Conservation (phyloP, 2,888 invertebrate species). For the Trissonchulus latispiculum region DNA sequence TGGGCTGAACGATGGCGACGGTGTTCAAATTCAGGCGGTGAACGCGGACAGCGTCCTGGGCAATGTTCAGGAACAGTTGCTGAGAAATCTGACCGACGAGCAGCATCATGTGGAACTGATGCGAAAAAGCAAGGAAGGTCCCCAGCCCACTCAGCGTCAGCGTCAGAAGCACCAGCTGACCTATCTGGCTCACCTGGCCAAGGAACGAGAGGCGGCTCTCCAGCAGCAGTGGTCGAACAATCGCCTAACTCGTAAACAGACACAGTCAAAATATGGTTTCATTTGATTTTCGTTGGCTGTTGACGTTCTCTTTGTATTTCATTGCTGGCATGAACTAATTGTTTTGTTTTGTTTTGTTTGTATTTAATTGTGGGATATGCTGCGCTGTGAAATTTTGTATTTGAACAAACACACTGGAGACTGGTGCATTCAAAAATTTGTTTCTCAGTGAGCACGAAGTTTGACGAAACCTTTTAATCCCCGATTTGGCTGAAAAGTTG, state of each 20-base stretch:
- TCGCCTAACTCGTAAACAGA: constrained; percentile 68
- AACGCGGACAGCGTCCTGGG: constrained; percentile 9
- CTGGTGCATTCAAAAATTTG: too few relatives aligned
- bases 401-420: too few relatives aligned
- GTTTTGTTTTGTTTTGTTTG: too few relatives aligned
- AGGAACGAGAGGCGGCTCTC: constrained; percentile 81
- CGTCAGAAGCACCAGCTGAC: constrained; percentile 14
- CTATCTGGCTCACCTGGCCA: constrained; percentile 55
- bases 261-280: constrained; percentile 93
- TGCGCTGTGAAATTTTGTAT: too few relatives aligned
- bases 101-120: not conserved
- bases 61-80: constrained; percentile 1
- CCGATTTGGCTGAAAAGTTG: too few relatives aligned
- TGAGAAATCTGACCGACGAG: constrained; percentile 4
- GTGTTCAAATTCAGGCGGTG: too few relatives aligned
- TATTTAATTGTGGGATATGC: too few relatives aligned
- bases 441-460: too few relatives aligned
- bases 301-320: too few relatives aligned
- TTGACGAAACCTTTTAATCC: too few relatives aligned
- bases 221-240: constrained; percentile 89
- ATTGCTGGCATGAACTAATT: too few relatives aligned
- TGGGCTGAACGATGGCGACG: too few relatives aligned
- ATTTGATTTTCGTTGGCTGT: not conserved
- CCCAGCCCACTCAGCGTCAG: constrained; percentile 8
- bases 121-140: constrained; percentile 4